Conservation (phyloP, 2,113 vertebrate genomes). For the Atractosteus spatula region DNA sequence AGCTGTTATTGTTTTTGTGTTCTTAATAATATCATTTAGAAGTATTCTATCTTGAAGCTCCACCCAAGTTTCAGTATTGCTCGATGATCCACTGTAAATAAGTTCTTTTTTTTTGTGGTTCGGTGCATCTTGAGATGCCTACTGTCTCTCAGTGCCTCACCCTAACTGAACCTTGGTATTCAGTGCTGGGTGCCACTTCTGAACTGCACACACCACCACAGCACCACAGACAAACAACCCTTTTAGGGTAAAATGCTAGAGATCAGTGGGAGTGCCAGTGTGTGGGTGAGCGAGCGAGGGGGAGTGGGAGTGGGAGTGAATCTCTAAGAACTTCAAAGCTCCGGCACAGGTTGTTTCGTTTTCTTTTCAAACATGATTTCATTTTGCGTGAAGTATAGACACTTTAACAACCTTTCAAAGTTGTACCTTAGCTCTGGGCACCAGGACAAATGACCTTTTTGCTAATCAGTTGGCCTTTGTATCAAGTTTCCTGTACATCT, state of each 20-base stretch:
- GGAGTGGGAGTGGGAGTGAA: background rate
- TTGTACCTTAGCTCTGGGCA: background rate
- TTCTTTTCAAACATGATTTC: background rate
- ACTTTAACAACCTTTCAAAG: background rate
- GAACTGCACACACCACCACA: conserved; percentile 5
- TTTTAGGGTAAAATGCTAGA: background rate
- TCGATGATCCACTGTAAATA: background rate
- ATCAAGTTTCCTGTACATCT: background rate
- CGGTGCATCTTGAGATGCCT: background rate
- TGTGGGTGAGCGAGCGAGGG: background rate
- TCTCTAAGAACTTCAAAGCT: background rate
- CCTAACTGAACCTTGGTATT: conserved; percentile 1
- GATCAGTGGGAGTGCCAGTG: conserved; percentile 1
- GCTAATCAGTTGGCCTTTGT: background rate
- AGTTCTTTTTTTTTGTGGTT: background rate
- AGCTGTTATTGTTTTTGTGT: no score
- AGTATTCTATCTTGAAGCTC: background rate
- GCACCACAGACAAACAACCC: conserved; percentile 9
- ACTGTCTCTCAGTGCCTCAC: background rate
- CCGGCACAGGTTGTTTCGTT: background rate
- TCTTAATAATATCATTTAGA: no score
- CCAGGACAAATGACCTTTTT: conserved; percentile 1
- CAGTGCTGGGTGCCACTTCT: conserved; percentile 2
- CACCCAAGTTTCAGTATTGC: background rate
- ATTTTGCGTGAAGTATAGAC: background rate